Evolutionary conservation across 1,140 invertebrate genomes (phyloP).

Genomic region (Ruditapes philippinarum): DNA sequence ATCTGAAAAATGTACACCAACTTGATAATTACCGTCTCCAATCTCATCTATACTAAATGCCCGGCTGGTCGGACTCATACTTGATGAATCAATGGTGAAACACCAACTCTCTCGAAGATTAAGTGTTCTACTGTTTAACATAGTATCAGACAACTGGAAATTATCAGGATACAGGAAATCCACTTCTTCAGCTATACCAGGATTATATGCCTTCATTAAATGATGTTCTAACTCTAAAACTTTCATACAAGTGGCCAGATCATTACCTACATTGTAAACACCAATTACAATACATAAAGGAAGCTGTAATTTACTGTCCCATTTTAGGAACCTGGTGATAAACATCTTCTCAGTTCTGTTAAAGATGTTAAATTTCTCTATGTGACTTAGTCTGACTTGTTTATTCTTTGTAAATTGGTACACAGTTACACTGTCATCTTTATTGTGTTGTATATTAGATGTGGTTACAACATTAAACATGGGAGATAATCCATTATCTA

Average conservation of each 20-base stretch:
- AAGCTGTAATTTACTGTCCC: conserved; percentile 74
- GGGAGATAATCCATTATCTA: conserved; percentile 77
- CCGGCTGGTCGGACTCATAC: conserved; percentile 99
- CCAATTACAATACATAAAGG: conserved; percentile 83
- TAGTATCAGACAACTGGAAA: conserved; percentile 68
- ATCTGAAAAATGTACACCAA: conserved; percentile 85
- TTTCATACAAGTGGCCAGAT: conserved; percentile 71
- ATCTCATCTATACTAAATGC: conserved; percentile 91
- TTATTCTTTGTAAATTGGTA: conserved; percentile 78
- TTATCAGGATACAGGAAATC: conserved; percentile 53
- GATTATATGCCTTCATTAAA: conserved; percentile 68
- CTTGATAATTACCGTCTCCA: conserved; percentile 74
- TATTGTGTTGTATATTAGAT: conserved; percentile 65
- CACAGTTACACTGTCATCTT: conserved; percentile 75
- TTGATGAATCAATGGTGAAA: conserved; percentile 98
- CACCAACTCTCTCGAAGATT: conserved; percentile 88
- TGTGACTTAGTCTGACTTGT: conserved; percentile 74
- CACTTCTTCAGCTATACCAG: conserved; percentile 63
- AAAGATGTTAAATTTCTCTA: conserved; percentile 73
- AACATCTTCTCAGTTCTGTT: conserved; percentile 76
- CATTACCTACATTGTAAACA: conserved; percentile 72
- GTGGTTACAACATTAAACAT: conserved; percentile 77
- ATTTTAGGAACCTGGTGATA: conserved; percentile 83
- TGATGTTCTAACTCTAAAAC: conserved; percentile 80
- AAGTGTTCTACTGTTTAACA: conserved; percentile 89